phyloP scores from a whole-genome alignment of 2,888 invertebrate genomes.

The Glaucopsyche alexis region DNA sequence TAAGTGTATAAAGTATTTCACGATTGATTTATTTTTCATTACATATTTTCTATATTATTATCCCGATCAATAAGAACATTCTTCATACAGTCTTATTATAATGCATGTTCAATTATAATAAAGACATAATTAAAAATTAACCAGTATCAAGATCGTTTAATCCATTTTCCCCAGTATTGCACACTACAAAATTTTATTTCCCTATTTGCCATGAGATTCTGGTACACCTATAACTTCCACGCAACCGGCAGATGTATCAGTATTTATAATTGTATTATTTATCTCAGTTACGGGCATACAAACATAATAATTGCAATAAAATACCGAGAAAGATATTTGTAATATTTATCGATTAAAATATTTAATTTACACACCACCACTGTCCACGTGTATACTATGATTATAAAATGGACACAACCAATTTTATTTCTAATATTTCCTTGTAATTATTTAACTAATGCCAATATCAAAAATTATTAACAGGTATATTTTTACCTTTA shows the following conservation, averaged over 20 bases:
- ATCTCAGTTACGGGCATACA: not conserved
- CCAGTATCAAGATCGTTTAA: too few relatives aligned
- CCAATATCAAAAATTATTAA: slow-evolving; percentile 24
- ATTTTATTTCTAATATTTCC: slow-evolving; percentile 31
- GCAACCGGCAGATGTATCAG: not conserved
- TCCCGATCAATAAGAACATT: too few relatives aligned
- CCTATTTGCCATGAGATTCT: too few relatives aligned
- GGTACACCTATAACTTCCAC: too few relatives aligned
- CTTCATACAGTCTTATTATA: too few relatives aligned
- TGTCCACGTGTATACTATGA: slow-evolving; percentile 32
- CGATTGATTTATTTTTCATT: too few relatives aligned
- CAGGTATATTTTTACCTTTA: not conserved
- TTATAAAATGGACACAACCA: slow-evolving; percentile 40
- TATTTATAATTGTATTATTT: not conserved
- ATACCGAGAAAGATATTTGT: not conserved
- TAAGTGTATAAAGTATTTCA: too few relatives aligned
- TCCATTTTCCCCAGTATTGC: too few relatives aligned
- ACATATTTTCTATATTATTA: too few relatives aligned
- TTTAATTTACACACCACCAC: not conserved
- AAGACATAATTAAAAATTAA: too few relatives aligned
- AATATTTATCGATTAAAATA: slow-evolving; percentile 6
- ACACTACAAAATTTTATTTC: too few relatives aligned
- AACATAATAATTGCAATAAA: not conserved
- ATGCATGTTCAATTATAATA: too few relatives aligned
- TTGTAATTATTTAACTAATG: not conserved